Conservation (phyloP, 2,888 invertebrate genomes). For the Ichneumon xanthorius region DNA sequence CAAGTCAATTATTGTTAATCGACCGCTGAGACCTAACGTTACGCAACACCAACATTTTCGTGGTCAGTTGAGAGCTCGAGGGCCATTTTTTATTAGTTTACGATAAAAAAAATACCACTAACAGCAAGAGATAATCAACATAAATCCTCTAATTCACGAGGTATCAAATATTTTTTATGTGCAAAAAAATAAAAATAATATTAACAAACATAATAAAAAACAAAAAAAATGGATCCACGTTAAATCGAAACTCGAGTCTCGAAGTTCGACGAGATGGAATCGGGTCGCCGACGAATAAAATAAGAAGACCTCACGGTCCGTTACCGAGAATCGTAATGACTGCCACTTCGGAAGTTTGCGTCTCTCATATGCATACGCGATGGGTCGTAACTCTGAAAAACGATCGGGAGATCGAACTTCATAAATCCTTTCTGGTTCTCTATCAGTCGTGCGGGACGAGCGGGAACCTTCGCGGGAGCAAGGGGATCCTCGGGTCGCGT, state of each 20-base stretch:
- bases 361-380: constrained; percentile 25
- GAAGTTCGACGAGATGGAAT: background rate
- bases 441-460: constrained; percentile 67
- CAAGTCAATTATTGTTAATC: no score
- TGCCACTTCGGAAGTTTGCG: background rate
- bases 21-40: no score
- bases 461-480: background rate
- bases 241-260: background rate
- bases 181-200: background rate
- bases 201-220: no score
- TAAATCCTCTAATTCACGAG: no score
- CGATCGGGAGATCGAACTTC: constrained; percentile 69
- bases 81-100: no score
- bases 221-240: background rate
- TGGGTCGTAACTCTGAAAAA: constrained; percentile 32
- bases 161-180: no score
- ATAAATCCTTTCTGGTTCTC: constrained; percentile 73
- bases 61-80: no score
- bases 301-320: background rate
- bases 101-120: no score
- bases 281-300: background rate
- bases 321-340: constrained; percentile 25
- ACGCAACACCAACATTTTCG: no score
- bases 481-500: constrained; percentile 58
- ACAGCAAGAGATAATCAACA: no score